A percentile compares a stretch with the other conserved stretches of the same genome.
These are phyloP conservation scores for Pomacea maculata DNA, from an alignment of 1,140 invertebrate genomes.

Conservation along the genomic window DNA sequence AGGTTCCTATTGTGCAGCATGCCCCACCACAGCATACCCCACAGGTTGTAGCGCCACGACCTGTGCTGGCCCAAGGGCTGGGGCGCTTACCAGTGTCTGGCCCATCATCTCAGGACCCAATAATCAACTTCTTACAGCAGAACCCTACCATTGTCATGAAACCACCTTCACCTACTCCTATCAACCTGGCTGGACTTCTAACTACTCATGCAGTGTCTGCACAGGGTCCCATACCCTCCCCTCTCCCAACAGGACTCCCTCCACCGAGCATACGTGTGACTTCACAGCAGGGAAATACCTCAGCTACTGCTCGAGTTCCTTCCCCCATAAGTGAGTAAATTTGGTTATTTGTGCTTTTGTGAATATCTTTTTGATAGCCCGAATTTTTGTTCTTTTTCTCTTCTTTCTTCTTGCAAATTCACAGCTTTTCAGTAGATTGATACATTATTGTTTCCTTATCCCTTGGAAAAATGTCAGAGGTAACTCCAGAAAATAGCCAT, in stretches of 20 bases:
- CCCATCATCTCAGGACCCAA: constrained; percentile 71
- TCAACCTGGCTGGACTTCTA: constrained; percentile 28
- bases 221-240: constrained; percentile 33
- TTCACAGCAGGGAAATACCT: constrained; percentile 58
- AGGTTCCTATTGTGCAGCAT: constrained; percentile 22
- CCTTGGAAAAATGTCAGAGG: too few relatives aligned
- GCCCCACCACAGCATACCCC: constrained; percentile 68
- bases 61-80: constrained; percentile 2
- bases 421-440: too few relatives aligned
- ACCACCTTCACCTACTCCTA: constrained; percentile 53
- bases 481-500: too few relatives aligned
- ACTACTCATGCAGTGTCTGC: constrained; percentile 31
- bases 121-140: constrained; percentile 64
- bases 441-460: too few relatives aligned
- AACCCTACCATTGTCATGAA: constrained; percentile 61
- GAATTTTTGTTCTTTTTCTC: too few relatives aligned
- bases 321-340: constrained; percentile 64
- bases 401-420: too few relatives aligned
- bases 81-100: constrained; percentile 18
- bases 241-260: constrained; percentile 43
- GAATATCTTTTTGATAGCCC: background rate
- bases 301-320: constrained; percentile 57
- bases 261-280: constrained; percentile 49
- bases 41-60: constrained; percentile 9
- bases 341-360: constrained; percentile 6